Conservation (phyloP, 2,888 invertebrate genomes). For the Apodemia duryi region DNA sequence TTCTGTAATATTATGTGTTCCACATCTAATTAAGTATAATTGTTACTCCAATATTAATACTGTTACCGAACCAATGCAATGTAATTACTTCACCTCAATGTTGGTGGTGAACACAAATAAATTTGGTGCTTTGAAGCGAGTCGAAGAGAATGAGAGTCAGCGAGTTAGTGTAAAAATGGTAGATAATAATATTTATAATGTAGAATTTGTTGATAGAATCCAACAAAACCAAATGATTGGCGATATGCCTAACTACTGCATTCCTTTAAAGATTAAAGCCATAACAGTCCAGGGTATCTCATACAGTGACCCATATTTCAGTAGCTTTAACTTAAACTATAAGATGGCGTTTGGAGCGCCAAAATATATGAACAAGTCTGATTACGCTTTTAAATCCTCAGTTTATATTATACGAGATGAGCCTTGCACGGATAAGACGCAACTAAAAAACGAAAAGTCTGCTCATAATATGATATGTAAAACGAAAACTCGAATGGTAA, state of each 20-base stretch:
- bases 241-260: conserved; percentile 78
- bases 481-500: conserved; percentile 66
- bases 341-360: conserved; percentile 78
- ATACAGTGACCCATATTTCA: conserved; percentile 80
- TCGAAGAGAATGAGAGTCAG: conserved; percentile 77
- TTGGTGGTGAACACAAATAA: conserved; percentile 79
- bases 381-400: conserved; percentile 81
- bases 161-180: conserved; percentile 77
- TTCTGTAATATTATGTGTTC: conserved; percentile 83
- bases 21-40: conserved; percentile 80
- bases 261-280: conserved; percentile 80
- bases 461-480: conserved; percentile 64
- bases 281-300: conserved; percentile 81
- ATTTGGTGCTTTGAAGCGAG: conserved; percentile 79
- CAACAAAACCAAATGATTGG: conserved; percentile 81
- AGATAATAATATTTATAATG: conserved; percentile 80
- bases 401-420: conserved; percentile 77
- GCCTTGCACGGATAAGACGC: conserved; percentile 65
- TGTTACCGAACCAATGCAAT: conserved; percentile 81
- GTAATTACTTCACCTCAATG: conserved; percentile 81
- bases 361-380: conserved; percentile 80
- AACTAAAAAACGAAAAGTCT: conserved; percentile 66
- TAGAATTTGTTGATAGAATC: conserved; percentile 79
- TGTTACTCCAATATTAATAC: conserved; percentile 78
- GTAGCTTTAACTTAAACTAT: conserved; percentile 80